A percentile compares a stretch with the other conserved stretches of the same genome.
Conservation (phyloP, 2,797 vertebrate species). For the Manis javanica region DNA sequence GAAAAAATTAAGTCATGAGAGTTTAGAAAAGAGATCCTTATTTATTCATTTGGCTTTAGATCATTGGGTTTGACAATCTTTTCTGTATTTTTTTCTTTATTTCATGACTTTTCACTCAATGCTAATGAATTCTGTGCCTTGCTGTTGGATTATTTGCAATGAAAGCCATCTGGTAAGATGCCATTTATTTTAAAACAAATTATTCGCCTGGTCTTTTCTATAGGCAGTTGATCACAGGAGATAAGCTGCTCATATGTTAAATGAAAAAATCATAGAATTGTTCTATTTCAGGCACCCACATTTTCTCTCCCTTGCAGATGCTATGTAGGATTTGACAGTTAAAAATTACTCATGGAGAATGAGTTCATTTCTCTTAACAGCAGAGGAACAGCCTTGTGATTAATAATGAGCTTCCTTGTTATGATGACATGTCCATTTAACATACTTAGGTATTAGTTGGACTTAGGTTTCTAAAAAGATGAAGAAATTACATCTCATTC, state of each 20-base stretch:
- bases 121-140: neutral
- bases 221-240: neutral
- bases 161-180: neutral
- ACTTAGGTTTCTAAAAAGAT: constrained; percentile 21
- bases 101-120: neutral
- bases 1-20: neutral
- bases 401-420: neutral
- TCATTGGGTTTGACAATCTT: neutral
- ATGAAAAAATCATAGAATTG: neutral
- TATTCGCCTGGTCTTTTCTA: neutral
- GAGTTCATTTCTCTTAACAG: neutral
- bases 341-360: neutral
- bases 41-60: neutral
- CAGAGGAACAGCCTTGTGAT: neutral
- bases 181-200: constrained; percentile 1
- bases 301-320: neutral
- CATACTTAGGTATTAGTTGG: neutral
- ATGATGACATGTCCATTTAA: neutral
- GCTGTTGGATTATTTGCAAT: neutral
- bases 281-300: neutral
- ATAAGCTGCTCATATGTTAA: neutral
- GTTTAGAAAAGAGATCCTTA: neutral
- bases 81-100: neutral
- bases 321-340: neutral
- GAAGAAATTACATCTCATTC: neutral